Percentiles rank a stretch among this genome's conserved stretches.
phyloP scores from a whole-genome alignment of 1,140 invertebrate species.

The Laodelphax striatellus region DNA sequence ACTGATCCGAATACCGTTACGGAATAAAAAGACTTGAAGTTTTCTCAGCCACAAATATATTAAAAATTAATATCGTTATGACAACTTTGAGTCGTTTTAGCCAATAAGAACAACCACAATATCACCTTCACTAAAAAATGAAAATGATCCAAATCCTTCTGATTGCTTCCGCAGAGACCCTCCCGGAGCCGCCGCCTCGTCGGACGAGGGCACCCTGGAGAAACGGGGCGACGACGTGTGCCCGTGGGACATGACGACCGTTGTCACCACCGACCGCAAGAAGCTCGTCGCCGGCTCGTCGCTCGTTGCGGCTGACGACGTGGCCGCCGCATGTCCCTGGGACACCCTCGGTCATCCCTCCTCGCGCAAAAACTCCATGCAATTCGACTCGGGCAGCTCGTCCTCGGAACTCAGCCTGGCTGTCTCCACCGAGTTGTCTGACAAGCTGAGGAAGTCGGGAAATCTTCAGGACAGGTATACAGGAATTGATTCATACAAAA shows the following conservation, averaged over 20 bases:
- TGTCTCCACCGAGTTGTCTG: conserved; percentile 35
- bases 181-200: conserved; percentile 31
- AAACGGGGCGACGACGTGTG: conserved; percentile 44
- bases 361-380: conserved; percentile 42
- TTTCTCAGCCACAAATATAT: too few relatives aligned
- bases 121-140: too few relatives aligned
- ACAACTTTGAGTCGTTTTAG: too few relatives aligned
- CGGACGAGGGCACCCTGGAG: conserved; percentile 27
- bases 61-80: too few relatives aligned
- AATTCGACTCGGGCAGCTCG: conserved; percentile 46
- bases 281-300: conserved; percentile 9
- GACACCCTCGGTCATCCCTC: conserved; percentile 16
- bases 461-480: conserved; percentile 5
- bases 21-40: too few relatives aligned
- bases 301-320: conserved; percentile 12
- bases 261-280: conserved; percentile 23
- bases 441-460: conserved; percentile 27
- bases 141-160: too few relatives aligned
- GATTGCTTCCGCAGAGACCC: conserved; percentile 10
- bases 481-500: too few relatives aligned
- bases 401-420: conserved; percentile 59
- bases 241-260: conserved; percentile 44
- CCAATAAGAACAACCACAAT: too few relatives aligned
- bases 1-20: too few relatives aligned
- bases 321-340: conserved; percentile 13